These are phyloP conservation scores for Agonopterix alstromeriana DNA, from an alignment of 2,888 invertebrate species.

Conservation along the genomic window DNA sequence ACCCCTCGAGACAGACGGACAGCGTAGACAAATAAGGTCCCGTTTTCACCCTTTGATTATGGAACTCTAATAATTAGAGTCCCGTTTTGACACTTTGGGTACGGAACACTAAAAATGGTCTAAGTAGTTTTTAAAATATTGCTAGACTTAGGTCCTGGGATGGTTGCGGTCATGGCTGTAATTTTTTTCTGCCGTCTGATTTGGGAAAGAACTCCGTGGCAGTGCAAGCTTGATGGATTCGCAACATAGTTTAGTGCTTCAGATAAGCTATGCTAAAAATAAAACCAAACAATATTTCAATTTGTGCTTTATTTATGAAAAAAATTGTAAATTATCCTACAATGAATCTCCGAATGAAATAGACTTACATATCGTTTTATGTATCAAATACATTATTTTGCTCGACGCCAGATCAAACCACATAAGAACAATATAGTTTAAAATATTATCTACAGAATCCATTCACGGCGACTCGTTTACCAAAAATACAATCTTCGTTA, in stretches of 20 bases:
- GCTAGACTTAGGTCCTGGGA: no score
- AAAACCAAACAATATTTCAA: constrained; percentile 64
- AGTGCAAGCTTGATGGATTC: no score
- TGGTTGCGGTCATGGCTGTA: no score
- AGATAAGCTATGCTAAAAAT: constrained; percentile 24
- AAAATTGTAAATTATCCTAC: constrained; percentile 82
- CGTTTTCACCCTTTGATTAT: no score
- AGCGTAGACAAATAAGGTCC: no score
- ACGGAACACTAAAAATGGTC: no score
- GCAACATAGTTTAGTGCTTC: background rate
- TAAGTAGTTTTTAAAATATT: no score
- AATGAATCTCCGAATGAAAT: constrained; percentile 78
- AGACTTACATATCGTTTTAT: constrained; percentile 77
- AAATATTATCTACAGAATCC: constrained; percentile 76
- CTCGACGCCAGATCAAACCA: constrained; percentile 75
- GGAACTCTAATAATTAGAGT: no score
- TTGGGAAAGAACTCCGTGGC: no score
- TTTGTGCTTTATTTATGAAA: constrained; percentile 82
- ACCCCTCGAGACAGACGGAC: no score
- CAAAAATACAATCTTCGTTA: constrained; percentile 71
- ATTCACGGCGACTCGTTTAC: constrained; percentile 72
- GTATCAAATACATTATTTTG: constrained; percentile 75
- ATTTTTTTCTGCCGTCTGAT: no score
- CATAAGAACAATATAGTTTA: constrained; percentile 75
- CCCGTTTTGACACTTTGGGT: no score